These are phyloP conservation scores for Galagoides demidoff DNA, from an alignment of 2,797 vertebrate species.

Conservation along the genomic window DNA sequence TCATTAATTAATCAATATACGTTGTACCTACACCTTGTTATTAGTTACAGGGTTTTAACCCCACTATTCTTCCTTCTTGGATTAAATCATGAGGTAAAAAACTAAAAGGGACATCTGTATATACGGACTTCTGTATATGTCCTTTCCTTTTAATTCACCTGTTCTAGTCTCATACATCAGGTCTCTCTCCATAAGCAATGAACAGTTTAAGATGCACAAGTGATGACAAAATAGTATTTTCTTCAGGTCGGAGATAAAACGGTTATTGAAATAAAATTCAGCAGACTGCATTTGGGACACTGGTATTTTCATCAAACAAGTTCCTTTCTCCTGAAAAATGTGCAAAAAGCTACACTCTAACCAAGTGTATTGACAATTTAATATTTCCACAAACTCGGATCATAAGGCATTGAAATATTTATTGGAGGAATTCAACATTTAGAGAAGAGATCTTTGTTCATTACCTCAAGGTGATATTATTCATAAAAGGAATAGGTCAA, in stretches of 20 bases:
- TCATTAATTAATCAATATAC: background rate
- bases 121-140: background rate
- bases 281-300: background rate
- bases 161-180: background rate
- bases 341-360: background rate
- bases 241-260: slow-evolving; percentile 29
- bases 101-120: background rate
- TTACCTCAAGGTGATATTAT: background rate
- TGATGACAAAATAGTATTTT: background rate
- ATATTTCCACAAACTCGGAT: background rate
- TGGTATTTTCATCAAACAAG: background rate
- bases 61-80: background rate
- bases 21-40: background rate
- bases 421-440: background rate
- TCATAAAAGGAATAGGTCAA: slow-evolving; percentile 2
- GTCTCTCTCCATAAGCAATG: background rate
- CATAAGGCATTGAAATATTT: background rate
- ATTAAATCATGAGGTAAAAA: background rate
- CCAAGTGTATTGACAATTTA: background rate
- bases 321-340: background rate
- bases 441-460: background rate
- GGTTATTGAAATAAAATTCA: slow-evolving; percentile 27
- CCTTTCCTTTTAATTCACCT: background rate
- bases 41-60: background rate
- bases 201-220: background rate